phyloP scores from a whole-genome alignment of 2,113 vertebrate species.

The Periophthalmodon schlosseri region DNA sequence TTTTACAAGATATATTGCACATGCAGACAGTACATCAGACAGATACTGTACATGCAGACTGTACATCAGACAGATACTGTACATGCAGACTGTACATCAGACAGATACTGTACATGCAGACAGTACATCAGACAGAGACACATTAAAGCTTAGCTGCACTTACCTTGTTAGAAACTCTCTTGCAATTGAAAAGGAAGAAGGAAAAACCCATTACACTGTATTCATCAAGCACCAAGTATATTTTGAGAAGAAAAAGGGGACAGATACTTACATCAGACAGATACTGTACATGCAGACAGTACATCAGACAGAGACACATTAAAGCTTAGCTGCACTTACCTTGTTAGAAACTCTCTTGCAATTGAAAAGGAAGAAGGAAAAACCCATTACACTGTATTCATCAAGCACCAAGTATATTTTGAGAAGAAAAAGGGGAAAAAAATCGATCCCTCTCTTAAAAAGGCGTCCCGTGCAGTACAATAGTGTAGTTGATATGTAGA shows the following conservation, averaged over 20 bases:
- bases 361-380: background rate
- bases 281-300: no score
- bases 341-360: background rate
- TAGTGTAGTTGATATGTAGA: slow-evolving; percentile 55
- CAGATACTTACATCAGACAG: no score
- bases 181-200: background rate
- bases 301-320: background rate
- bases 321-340: background rate
- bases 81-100: no score
- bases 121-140: no score
- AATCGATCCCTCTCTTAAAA: background rate
- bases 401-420: background rate
- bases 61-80: no score
- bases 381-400: background rate
- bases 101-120: no score
- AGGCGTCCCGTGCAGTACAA: slow-evolving; percentile 12
- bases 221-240: background rate
- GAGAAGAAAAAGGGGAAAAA: background rate
- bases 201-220: background rate
- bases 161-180: background rate
- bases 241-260: background rate
- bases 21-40: no score
- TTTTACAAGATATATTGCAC: no score
- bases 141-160: background rate
- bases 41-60: no score